Percentiles rank a stretch among this genome's conserved stretches.
Evolutionary conservation across 1,140 invertebrate species (phyloP).

Genomic region (Drosophila fuyamai): DNA sequence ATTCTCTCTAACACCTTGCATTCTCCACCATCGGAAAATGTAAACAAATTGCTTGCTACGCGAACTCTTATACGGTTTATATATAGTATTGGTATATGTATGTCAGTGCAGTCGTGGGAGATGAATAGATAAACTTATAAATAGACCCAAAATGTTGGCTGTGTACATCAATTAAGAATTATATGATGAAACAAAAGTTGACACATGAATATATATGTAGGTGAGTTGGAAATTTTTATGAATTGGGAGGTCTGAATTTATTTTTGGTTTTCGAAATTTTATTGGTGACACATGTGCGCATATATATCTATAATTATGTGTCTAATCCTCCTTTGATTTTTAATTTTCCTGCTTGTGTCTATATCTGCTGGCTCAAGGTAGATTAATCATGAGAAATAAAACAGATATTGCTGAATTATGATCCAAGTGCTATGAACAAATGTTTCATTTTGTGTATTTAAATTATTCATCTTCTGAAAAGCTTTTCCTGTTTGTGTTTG

Average conservation of each 20-base stretch:
- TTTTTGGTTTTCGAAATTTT: constrained; percentile 15
- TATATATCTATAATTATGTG: constrained; percentile 8
- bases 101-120: constrained; percentile 70
- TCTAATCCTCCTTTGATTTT: constrained; percentile 5
- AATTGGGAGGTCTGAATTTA: constrained; percentile 13
- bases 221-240: constrained; percentile 4
- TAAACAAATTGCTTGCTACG: constrained; percentile 61
- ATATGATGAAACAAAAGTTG: constrained; percentile 72
- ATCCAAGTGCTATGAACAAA: no score
- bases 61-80: constrained; percentile 51
- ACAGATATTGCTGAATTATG: neutral
- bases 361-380: neutral
- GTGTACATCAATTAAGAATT: constrained; percentile 70
- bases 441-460: no score
- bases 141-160: constrained; percentile 48
- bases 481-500: no score
- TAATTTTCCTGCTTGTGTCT: neutral
- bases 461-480: no score
- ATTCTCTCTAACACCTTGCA: constrained; percentile 8
- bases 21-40: constrained; percentile 20
- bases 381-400: constrained; percentile 5
- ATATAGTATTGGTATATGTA: constrained; percentile 46
- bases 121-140: constrained; percentile 65
- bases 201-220: constrained; percentile 43
- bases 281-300: constrained; percentile 16